Base-by-base conservation (phyloP, 2,888 invertebrate genomes). In the Lasioglossum calceatum region DNA sequence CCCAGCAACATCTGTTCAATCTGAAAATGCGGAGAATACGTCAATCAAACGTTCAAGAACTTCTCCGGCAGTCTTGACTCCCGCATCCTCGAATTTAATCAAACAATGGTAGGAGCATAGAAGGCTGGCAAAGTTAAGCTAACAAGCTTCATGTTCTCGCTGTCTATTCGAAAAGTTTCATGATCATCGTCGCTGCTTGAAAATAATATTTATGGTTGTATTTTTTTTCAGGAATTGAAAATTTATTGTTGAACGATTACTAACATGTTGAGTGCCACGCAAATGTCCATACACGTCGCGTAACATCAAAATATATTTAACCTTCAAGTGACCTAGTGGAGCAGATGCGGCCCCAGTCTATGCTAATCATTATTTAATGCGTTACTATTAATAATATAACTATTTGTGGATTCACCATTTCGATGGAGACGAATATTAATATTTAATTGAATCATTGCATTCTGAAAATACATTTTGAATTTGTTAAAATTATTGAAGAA, bases 61-160 rank as follows among this genome's bases (percentile, higher is more conserved):
- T 64, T 64, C n/a, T 14, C 27, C 4, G n/a, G 12, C 27, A 14
- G 61, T 61, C 61, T 61, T 27, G 61, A 27, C 27, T 27, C 5
- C 19, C 16, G 36, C 16, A 32, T 67, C 32, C 36, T 19, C 67
- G 16, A 36, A 70, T 70, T 23, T 39, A 70, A 70, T 36, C 10
- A 39, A 8, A 36, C 23, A 39, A 39, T 36, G 3, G 19, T 36
- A 19, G 19, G 23, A 3, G 5, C 14, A 5, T 12, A 39, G 70
- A 39, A 70, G 19, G 19, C 10, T 39, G 70, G 70, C 70, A 70
- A 61, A 27, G 61, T 27, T 61, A n/a, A 70, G 70, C 54, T 39
- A n/a, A 54, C 54, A 39, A 54, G 54, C 39, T 75, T 61, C 61
- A 27, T 61, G 61, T 61, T 27, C 61, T n/a, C 54, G 54, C n/a